Evolutionary conservation across 2,888 invertebrate species (phyloP).

Genomic region (Yponomeuta cagnagella): DNA sequence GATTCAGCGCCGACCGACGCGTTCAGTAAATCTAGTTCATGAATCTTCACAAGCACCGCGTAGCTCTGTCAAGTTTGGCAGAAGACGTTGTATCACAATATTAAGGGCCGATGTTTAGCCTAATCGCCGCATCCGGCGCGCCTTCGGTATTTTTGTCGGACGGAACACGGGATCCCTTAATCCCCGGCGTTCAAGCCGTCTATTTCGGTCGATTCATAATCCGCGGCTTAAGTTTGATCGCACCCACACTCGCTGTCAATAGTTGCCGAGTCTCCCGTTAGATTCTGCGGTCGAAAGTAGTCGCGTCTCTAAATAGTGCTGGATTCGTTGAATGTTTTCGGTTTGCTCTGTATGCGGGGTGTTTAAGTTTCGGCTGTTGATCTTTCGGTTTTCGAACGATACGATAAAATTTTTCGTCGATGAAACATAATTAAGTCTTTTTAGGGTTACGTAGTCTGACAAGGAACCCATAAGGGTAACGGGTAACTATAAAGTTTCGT

Average conservation of each 20-base stretch:
- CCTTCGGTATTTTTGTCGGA: slow-evolving; percentile 72
- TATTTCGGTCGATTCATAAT: slow-evolving; percentile 75
- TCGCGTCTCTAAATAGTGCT: slow-evolving; percentile 37
- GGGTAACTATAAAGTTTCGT: too few species aligned
- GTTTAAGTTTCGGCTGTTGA: slow-evolving; percentile 40
- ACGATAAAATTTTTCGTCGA: slow-evolving; percentile 12
- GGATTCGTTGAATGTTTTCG: slow-evolving; percentile 56
- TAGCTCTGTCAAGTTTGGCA: slow-evolving; percentile 16
- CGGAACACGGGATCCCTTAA: slow-evolving; percentile 73
- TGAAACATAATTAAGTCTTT: background rate
- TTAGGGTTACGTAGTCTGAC: too few species aligned
- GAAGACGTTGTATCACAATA: slow-evolving; percentile 54
- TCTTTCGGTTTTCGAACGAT: slow-evolving; percentile 22
- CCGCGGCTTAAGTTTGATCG: slow-evolving; percentile 73
- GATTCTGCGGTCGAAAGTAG: slow-evolving; percentile 63
- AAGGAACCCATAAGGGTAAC: too few species aligned
- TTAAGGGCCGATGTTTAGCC: slow-evolving; percentile 66
- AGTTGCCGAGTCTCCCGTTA: slow-evolving; percentile 67
- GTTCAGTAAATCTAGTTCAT: background rate
- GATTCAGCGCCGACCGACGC: too few species aligned
- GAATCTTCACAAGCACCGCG: slow-evolving; percentile 12
- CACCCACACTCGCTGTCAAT: slow-evolving; percentile 76
- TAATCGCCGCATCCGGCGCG: slow-evolving; percentile 74
- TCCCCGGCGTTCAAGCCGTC: slow-evolving; percentile 72
- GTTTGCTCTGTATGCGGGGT: slow-evolving; percentile 60